A percentile compares a stretch with the other conserved stretches of the same genome.
These are phyloP conservation scores for Chloroceryle amazona DNA, from an alignment of 2,797 vertebrate species.

Conservation along the genomic window DNA sequence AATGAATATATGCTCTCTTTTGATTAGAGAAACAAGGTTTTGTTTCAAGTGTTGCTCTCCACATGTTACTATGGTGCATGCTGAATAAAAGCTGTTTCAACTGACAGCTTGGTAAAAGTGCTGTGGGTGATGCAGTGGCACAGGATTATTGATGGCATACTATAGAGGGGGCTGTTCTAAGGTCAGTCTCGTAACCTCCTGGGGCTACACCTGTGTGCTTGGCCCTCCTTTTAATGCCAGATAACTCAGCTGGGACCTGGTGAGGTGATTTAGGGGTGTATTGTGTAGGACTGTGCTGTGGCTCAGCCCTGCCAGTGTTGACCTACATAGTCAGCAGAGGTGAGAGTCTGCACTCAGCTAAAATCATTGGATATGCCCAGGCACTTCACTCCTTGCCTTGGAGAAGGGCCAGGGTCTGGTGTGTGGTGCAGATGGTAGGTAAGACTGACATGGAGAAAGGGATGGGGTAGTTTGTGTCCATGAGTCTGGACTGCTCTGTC, in stretches of 20 bases:
- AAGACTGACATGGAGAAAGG: neutral
- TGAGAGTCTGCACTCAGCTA: neutral
- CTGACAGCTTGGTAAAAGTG: neutral
- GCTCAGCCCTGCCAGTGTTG: neutral
- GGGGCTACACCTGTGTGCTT: neutral
- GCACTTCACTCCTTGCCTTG: neutral
- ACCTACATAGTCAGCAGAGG: neutral
- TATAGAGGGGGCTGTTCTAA: neutral
- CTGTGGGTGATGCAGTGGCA: neutral
- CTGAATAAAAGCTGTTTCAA: neutral
- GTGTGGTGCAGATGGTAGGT: neutral
- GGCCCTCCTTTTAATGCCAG: neutral
- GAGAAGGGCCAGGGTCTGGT: neutral
- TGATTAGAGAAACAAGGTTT: neutral
- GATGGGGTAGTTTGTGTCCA: neutral
- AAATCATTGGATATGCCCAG: neutral
- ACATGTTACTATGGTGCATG: neutral
- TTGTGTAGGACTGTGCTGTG: neutral
- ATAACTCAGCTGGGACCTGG: neutral
- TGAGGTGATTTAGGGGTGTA: neutral
- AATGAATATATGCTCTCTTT: neutral
- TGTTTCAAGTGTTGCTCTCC: neutral
- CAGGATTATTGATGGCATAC: accelerated
- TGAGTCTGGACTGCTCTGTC: neutral
- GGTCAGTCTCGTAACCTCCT: neutral